Evolutionary conservation across 2,797 vertebrate genomes (phyloP).

Genomic region (Heterohyrax brucei): DNA sequence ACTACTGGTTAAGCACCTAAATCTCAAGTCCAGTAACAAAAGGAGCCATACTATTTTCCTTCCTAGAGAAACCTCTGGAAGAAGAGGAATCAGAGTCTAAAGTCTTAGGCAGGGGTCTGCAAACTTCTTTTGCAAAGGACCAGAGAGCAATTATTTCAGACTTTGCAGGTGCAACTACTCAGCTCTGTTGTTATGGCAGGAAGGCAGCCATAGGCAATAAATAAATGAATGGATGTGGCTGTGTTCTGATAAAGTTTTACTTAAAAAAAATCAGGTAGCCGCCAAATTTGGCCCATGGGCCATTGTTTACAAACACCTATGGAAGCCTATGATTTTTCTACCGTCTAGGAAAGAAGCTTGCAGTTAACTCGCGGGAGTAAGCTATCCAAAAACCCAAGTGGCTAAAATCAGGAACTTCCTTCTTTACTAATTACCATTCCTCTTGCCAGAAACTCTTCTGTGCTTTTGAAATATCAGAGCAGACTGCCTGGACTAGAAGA

Average conservation of each 20-base stretch:
- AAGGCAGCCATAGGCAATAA: background rate
- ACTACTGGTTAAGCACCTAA: slow-evolving; percentile 9
- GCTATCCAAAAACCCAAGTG: background rate
- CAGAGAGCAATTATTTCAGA: background rate
- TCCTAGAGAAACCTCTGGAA: background rate
- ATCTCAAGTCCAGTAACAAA: background rate
- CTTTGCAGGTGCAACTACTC: background rate
- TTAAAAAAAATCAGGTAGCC: background rate
- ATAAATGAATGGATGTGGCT: too few relatives aligned
- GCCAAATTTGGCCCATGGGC: background rate
- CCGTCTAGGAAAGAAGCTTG: background rate
- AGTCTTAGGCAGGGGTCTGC: background rate
- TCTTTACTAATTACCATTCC: background rate
- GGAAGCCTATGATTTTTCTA: background rate
- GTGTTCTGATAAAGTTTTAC: too few relatives aligned
- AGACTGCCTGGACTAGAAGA: background rate
- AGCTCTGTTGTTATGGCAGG: background rate
- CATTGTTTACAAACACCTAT: background rate
- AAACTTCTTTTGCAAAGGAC: background rate
- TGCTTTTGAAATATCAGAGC: background rate
- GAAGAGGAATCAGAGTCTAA: background rate
- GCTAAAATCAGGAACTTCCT: background rate
- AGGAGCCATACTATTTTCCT: background rate
- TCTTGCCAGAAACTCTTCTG: background rate
- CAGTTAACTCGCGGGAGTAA: background rate